Evolutionary conservation across 1,140 invertebrate genomes (phyloP), one percentile per base, ranked within the genome.

Genomic region (Watersipora subatra): DNA sequence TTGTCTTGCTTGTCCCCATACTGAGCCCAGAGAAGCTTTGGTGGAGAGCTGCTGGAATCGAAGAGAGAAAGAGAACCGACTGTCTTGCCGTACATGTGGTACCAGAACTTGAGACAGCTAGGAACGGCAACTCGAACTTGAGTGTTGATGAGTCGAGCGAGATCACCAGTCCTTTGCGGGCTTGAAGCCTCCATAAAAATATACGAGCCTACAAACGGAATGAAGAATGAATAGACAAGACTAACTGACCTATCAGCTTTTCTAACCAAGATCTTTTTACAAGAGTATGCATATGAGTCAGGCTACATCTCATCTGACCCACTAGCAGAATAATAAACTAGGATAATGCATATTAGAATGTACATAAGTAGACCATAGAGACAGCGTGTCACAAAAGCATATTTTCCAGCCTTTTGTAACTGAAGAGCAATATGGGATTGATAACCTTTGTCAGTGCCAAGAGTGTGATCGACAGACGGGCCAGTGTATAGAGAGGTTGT

Each of bases 81-180:
- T 7, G 7, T 59, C 7, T 22, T 17, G 7, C 77, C 77, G 69
- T 74, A 76, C 77, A 78, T 78, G 68, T 73, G 71, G 66, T 78
- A 78, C 77, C 77, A 78, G 72, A 77, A 78, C 19, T 67, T 66
- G 12, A 77, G 25, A 63, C 76, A 78, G n/a, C n/a, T 1, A 20
- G 25, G 15, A 64, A 19, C 7, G 7, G 34, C 7, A 7, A 46
- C 7, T 12, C n/a, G 7, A 7, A 46, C 34, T 46, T 7, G 7
- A 12, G 34, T 12, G 34, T 46, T 46, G n/a, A 46, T 46, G 7
- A 76, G 64, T 19, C 72, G 66, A 15, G 78, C 75, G 29, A 64
- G 73, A 59, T 79, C 71, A 27, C 75, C 75, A 28, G 63, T 83
- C 69, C 83, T 57, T 15, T 70, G 69, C 17, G 74, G 73, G 7